These are phyloP conservation scores for Lasioglossum zephyrum DNA, from an alignment of 2,888 invertebrate species.

Conservation along the genomic window DNA sequence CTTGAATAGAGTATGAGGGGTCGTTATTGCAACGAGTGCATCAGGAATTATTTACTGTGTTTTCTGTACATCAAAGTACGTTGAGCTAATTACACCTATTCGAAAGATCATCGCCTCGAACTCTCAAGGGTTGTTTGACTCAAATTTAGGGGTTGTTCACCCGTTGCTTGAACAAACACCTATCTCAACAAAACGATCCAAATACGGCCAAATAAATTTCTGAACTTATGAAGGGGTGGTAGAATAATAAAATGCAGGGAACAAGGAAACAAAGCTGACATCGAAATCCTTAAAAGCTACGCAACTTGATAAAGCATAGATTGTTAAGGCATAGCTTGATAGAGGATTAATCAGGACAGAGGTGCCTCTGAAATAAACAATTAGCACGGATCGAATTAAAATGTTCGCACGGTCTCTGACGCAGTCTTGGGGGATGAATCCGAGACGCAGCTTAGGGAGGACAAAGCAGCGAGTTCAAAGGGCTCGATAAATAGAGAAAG, in stretches of 20 bases:
- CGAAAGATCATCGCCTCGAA: no score
- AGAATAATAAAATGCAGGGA: neutral
- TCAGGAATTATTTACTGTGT: no score
- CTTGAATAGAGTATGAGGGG: no score
- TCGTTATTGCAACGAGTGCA: no score
- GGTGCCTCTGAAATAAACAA: neutral
- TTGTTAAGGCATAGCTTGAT: neutral
- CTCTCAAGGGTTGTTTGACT: no score
- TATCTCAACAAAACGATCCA: neutral
- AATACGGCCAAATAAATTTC: neutral
- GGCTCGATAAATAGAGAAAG: neutral
- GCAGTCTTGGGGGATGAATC: neutral
- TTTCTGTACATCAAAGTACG: no score
- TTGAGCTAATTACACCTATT: no score
- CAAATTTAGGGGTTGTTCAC: no score
- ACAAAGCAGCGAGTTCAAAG: slow-evolving; percentile 8
- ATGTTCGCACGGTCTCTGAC: neutral
- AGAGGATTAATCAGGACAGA: neutral
- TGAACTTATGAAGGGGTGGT: neutral
- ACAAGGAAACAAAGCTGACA: neutral
- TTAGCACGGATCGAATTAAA: slow-evolving; percentile 3
- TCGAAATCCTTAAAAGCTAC: neutral
- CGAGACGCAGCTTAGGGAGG: neutral
- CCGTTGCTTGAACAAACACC: no score
- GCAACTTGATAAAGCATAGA: neutral